Evolutionary conservation across 2,888 invertebrate species (phyloP), one percentile per base, ranked within the genome.

Genomic region (Gymnoscelis rufifasciata): DNA sequence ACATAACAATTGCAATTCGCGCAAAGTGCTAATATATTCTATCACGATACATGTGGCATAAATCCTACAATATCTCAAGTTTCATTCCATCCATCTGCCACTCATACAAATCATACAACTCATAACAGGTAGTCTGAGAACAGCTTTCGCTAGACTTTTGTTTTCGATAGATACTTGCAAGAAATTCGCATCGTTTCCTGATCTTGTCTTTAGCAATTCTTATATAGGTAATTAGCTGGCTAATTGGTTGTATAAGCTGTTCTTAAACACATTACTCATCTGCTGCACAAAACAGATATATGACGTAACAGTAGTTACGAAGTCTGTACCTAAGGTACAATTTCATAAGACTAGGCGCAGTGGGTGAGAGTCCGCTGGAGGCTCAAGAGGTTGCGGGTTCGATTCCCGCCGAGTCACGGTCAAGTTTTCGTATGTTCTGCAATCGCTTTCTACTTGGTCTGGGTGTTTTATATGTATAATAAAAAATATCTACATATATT

Each of bases 141-240:
- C 44, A 15, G 41, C 44, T 38, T 49, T 49, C 44, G 23, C 38
- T 38, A 41, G 40, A 44, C 43, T 44, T 48, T 49, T 44, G 49
- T 41, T 44, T 43, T 41, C 28, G 29, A 37, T 41, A 44, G 10
- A 14, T 28, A 29, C 39, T 13, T 27, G n/a, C 10, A 45, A 24
- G 28, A 27, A 28, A 19, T 35, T 28, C 11, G 26, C 29, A 37
- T 23, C 11, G 33, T 47, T 47, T 38, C 47, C 42, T 38, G 31
- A 27, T 41, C 27, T 13, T 13, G 27, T 33, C 33, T 14, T 14
- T 15, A 31, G 23, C 29, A 23, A 26, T 13, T 13, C 35, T 19
- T 28, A n/a, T n/a, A n/a, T n/a, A 11, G 36, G n/a, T 42, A 42
- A 42, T 36, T 8, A 43, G 12, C 7, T 23, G 2, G 6, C 28